These are phyloP conservation scores for Drosophila atroscutellata DNA, from an alignment of 2,888 invertebrate species.

Conservation along the genomic window DNA sequence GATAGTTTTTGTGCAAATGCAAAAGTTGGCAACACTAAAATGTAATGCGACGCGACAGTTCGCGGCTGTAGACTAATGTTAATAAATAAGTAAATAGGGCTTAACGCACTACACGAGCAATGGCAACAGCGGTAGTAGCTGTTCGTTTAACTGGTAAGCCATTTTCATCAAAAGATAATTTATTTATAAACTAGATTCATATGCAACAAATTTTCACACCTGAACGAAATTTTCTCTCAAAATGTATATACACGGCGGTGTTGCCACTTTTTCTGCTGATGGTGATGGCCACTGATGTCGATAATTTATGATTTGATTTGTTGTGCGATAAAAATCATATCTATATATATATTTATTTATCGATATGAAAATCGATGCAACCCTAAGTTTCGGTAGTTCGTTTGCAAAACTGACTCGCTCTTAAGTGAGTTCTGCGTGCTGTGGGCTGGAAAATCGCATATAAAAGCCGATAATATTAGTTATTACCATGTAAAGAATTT, in stretches of 20 bases:
- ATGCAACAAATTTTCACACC: constrained; percentile 61
- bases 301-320: constrained; percentile 15
- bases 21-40: constrained; percentile 63
- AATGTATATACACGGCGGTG: constrained; percentile 70
- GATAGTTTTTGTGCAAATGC: constrained; percentile 39
- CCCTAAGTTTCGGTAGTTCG: constrained; percentile 38
- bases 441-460: constrained; percentile 60
- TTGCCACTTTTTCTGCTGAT: constrained; percentile 47
- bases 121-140: neutral
- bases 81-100: constrained; percentile 23
- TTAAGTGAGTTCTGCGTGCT: constrained; percentile 58
- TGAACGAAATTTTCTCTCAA: constrained; percentile 69
- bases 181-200: constrained; percentile 21
- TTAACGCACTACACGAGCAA: constrained; percentile 29
- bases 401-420: constrained; percentile 48
- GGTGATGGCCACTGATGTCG: constrained; percentile 32
- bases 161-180: constrained; percentile 19
- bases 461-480: constrained; percentile 62
- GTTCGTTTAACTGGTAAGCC: neutral
- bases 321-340: constrained; percentile 17
- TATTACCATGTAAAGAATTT: constrained; percentile 64
- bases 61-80: constrained; percentile 49
- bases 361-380: constrained; percentile 30
- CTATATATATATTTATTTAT: constrained; percentile 14
- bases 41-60: constrained; percentile 73